Base-by-base conservation (phyloP, 2,888 invertebrate species). In the Schizaphis graminum region DNA sequence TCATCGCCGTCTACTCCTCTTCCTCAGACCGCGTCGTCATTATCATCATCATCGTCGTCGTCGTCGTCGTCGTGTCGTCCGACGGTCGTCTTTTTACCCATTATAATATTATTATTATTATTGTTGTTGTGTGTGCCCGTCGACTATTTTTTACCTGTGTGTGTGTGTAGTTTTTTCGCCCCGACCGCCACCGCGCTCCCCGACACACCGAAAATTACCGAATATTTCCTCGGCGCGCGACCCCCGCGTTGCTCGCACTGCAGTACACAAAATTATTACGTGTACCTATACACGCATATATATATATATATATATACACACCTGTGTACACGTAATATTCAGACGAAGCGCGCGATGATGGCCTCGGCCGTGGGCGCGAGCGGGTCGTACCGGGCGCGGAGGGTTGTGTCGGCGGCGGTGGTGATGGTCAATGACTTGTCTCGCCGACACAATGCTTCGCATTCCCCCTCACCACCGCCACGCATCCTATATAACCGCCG, bases 351-450 rank as follows among this genome's bases (percentile, higher is more conserved):
- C 77, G 67, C n/a, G 35, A 41, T 35, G 84, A 91, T 67, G 92
- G 88, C 92, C 92, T 85, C 92, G 86, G 10, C 26, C 57, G 86
- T 41, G 91, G 35, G 3, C 28, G 92, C 49, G 88, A 35, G 57
- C n/a, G 41, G 89, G 89, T 28, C 10, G 89, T n/a, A 44, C 11
- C 53, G 93, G 41, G 41, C 21, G 53, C 26, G 86, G 28, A 57
- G 91, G 91, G 85, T 85, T 56, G 91, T 56, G 56, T 11, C 53
- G 84, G 91, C 77, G n/a, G 28, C 84, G 67, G 35, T 13, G 92
- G 85, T 94, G 92, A 61, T 94, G 93, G 93, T 94, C 93, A 94
- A 94, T 94, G 93, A 94, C 93, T 94, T n/a, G 90, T 89, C 84
- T 89, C 35, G 85, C 93, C 89, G 84, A 85, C 93, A 93, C 89